Conservation (phyloP, 2,888 invertebrate species). For the Tuta absoluta region DNA sequence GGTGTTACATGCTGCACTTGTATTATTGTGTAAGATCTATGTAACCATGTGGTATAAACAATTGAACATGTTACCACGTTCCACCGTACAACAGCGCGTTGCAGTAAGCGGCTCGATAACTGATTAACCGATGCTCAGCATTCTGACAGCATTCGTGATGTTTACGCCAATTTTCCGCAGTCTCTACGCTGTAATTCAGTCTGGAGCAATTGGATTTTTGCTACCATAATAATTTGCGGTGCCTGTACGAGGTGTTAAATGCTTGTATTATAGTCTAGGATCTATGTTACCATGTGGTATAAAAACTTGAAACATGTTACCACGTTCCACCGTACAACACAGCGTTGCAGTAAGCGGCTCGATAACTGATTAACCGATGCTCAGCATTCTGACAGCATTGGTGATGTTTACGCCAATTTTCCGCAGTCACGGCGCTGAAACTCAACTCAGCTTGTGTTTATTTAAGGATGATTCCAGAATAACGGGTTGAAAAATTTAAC, state of each 20-base stretch:
- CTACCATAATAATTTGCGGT: too few species aligned
- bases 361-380: constrained; percentile 15
- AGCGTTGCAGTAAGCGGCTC: not conserved
- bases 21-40: too few species aligned
- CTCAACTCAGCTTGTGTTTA: not conserved
- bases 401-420: constrained; percentile 18
- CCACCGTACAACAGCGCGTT: too few species aligned
- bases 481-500: too few species aligned
- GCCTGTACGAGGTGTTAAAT: too few species aligned
- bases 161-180: constrained; percentile 20
- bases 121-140: constrained; percentile 16
- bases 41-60: too few species aligned
- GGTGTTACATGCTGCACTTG: too few species aligned
- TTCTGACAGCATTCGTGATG: constrained; percentile 4
- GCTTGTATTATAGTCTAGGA: too few species aligned
- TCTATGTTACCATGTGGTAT: too few species aligned
- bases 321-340: not conserved
- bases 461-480: not conserved
- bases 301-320: too few species aligned
- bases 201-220: not conserved
- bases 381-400: constrained; percentile 9
- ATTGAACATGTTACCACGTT: not conserved
- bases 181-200: not conserved
- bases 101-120: constrained; percentile 2
- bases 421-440: constrained; percentile 1